phyloP scores from a whole-genome alignment of 2,888 invertebrate genomes.

The Junonia oenone region DNA sequence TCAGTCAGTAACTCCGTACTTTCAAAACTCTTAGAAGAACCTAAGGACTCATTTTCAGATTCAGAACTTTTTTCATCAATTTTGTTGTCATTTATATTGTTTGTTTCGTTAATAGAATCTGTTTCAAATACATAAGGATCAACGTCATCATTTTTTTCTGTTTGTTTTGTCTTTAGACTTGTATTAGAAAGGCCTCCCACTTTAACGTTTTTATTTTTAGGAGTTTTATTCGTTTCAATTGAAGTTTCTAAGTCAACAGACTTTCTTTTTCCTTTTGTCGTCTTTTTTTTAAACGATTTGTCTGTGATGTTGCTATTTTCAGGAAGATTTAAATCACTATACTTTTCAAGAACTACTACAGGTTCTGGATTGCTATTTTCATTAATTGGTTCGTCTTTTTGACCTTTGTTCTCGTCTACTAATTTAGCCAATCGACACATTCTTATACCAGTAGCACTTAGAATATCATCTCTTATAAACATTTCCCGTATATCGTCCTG shows the following conservation, averaged over 20 bases:
- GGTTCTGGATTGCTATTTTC: constrained; percentile 34
- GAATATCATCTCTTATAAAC: constrained; percentile 82
- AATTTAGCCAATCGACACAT: constrained; percentile 82
- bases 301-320: constrained; percentile 32
- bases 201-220: constrained; percentile 31
- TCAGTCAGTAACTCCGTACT: constrained; percentile 50
- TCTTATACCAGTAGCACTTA: constrained; percentile 81
- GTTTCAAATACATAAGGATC: constrained; percentile 63
- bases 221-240: constrained; percentile 26
- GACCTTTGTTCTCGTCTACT: constrained; percentile 47
- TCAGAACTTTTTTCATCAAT: constrained; percentile 42
- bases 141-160: constrained; percentile 32
- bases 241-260: constrained; percentile 8
- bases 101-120: constrained; percentile 51
- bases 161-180: constrained; percentile 42
- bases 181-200: constrained; percentile 50
- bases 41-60: constrained; percentile 53
- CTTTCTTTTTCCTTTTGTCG: constrained; percentile 45
- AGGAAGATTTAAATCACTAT: constrained; percentile 35
- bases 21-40: constrained; percentile 51
- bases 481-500: constrained; percentile 86
- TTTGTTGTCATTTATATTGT: constrained; percentile 40
- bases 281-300: constrained; percentile 43
- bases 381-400: constrained; percentile 36
- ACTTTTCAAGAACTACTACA: constrained; percentile 52